phyloP scores from a whole-genome alignment of 2,888 invertebrate genomes.

The Abrostola triplasia region DNA sequence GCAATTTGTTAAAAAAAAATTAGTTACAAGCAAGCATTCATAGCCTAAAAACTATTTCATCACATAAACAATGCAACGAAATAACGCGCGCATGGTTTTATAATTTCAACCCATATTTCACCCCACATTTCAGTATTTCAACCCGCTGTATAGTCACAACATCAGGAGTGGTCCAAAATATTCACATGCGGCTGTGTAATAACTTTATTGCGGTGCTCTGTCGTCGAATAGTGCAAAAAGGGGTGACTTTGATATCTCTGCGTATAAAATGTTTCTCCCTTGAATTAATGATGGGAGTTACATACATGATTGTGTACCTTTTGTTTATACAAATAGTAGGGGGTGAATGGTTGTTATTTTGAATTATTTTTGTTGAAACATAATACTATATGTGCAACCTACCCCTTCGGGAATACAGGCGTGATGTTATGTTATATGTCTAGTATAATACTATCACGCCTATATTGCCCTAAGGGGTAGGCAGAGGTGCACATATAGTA shows the following conservation, averaged over 20 bases:
- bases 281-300: constrained; percentile 43
- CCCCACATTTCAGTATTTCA: constrained; percentile 35
- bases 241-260: constrained; percentile 40
- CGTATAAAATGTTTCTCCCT: constrained; percentile 43
- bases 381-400: too few relatives aligned
- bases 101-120: constrained; percentile 42
- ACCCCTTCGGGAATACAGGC: too few relatives aligned
- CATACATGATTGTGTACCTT: constrained; percentile 1
- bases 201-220: constrained; percentile 49
- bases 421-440: too few relatives aligned
- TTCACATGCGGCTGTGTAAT: constrained; percentile 42
- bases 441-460: too few relatives aligned
- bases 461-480: too few relatives aligned
- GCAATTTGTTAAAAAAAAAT: too few relatives aligned
- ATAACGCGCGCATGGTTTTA: constrained; percentile 9
- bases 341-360: background rate
- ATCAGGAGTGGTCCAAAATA: constrained; percentile 42
- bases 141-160: constrained; percentile 41
- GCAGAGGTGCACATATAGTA: too few relatives aligned
- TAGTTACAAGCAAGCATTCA: background rate
- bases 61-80: constrained; percentile 36
- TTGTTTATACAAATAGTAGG: background rate
- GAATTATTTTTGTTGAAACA: background rate
- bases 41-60: constrained; percentile 2
- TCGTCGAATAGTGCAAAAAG: constrained; percentile 49